These are phyloP conservation scores for Taphrorychus bicolor DNA, from an alignment of 2,888 invertebrate species.

Conservation along the genomic window DNA sequence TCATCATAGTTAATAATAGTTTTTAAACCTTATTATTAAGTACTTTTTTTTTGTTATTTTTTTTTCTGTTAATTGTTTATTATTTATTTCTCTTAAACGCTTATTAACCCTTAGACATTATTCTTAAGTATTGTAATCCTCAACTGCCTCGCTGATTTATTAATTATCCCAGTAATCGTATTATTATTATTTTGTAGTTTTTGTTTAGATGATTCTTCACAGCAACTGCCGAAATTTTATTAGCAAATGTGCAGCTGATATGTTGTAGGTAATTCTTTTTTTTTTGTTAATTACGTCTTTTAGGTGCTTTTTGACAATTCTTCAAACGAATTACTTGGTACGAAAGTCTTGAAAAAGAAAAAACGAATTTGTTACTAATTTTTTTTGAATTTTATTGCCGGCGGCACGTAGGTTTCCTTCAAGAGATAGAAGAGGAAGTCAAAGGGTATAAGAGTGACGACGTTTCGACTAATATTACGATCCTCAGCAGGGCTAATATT, in stretches of 20 bases:
- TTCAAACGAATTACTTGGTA: conserved; percentile 41
- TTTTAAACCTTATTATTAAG: neutral
- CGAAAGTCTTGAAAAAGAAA: too few species aligned
- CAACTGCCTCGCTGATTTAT: neutral
- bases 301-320: conserved; percentile 1
- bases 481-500: too few species aligned
- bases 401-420: too few species aligned
- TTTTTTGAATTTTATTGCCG: conserved; percentile 56
- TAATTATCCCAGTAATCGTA: conserved; percentile 2
- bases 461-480: too few species aligned
- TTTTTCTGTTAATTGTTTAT: neutral
- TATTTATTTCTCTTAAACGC: neutral
- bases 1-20: neutral
- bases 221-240: conserved; percentile 49
- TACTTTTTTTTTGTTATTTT: neutral
- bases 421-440: too few species aligned
- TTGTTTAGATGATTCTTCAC: conserved; percentile 48
- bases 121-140: conserved; percentile 7
- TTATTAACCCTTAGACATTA: neutral
- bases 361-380: conserved; percentile 53
- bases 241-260: conserved; percentile 58
- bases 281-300: too few species aligned
- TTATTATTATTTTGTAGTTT: conserved; percentile 38
- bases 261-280: conserved; percentile 51
- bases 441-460: too few species aligned